These are phyloP conservation scores for Sycophila sp. DNA, from an alignment of 1,140 invertebrate species.

Conservation along the genomic window DNA sequence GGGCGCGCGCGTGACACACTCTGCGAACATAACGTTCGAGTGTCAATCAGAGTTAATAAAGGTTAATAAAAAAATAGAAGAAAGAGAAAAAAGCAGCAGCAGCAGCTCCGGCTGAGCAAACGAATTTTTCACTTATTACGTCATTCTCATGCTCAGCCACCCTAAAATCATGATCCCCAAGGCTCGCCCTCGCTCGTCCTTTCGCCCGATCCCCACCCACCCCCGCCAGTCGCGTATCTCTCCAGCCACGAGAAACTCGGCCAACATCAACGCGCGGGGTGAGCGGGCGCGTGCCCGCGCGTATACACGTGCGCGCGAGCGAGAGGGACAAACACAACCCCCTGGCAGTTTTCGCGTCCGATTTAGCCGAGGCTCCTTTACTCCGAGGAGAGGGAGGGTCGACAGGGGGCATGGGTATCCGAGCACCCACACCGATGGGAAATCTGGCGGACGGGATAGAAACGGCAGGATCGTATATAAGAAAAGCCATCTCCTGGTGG, in stretches of 20 bases:
- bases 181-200: not conserved
- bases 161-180: conserved; percentile 37
- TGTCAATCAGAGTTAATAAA: conserved; percentile 27
- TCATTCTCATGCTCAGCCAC: conserved; percentile 27
- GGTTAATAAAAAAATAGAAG: conserved; percentile 13
- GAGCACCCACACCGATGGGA: not conserved
- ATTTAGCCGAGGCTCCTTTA: conserved; percentile 27
- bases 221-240: too few relatives aligned
- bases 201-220: not conserved
- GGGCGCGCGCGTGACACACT: too few relatives aligned
- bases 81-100: too few relatives aligned
- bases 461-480: not conserved
- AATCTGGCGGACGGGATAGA: conserved; percentile 23
- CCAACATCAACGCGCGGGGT: conserved; percentile 28
- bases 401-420: not conserved
- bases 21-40: not conserved
- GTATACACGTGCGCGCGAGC: not conserved
- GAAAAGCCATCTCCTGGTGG: not conserved
- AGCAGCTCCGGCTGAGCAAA: conserved; percentile 16
- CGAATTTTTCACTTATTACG: conserved; percentile 38
- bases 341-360: conserved; percentile 12
- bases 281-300: not conserved
- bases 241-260: conserved; percentile 29
- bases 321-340: not conserved
- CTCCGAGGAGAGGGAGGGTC: not conserved